Base-by-base conservation (phyloP, 1,140 invertebrate genomes). In the Aphaenogaster rudis region DNA sequence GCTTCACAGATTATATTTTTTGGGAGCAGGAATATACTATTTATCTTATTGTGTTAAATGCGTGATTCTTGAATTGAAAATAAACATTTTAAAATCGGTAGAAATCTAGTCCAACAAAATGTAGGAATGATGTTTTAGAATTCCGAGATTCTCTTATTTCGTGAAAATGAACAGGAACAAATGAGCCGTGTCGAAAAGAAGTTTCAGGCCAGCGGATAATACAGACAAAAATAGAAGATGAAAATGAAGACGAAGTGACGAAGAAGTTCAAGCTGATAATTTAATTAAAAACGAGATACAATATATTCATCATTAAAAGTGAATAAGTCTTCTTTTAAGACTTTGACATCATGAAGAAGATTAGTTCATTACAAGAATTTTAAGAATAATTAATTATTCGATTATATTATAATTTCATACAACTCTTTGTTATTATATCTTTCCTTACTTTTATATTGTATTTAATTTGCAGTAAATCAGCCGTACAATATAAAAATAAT, bases 111-210 rank as follows among this genome's bases (percentile, higher is more conserved):
- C n/a, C n/a, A 4, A 21, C 21, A 79, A 78, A 79, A 4, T 9
- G 15, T 28, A 57, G 17, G 1, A 72, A 74, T 50, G 52, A 59
- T 17, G 2, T 59, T 21, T 21, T 21, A 78, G 13, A 6, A 48
- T 48, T 64, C 9, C 4, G 7, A 64, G 15, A 28, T 3, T 50
- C 17, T 63, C 39, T n/a, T 3, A 45, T 42, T 59, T 79, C 39
- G 17, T 64, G 28, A 33, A 36, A 79, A 33, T 63, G 42, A 50
- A 79, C 36, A 21, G 6, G 13, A 36, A 13, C 72, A 76, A 59
- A 76, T 79, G 61, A 79, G 33, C 28, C 45, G n/a, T 79, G 28
- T 67, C 42, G 33, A 48, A 11, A 48, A n/a, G 57, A 79, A 79
- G 28, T 79, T 48, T 79, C 11, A 66, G 36, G 9, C 3, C n/a